Evolutionary conservation across 2,113 vertebrate genomes (phyloP).

Genomic region (Micromys minutus): DNA sequence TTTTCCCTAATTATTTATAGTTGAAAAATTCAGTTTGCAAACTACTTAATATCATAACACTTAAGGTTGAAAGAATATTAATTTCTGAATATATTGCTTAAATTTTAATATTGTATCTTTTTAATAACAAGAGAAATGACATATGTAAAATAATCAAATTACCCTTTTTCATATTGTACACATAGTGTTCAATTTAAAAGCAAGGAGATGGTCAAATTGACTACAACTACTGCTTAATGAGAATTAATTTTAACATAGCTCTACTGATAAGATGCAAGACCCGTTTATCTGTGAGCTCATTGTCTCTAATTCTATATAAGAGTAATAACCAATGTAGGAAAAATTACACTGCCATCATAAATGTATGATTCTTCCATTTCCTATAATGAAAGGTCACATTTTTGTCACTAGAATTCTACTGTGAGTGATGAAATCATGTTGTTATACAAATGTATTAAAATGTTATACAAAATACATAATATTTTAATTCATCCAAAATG

Average conservation of each 20-base stretch:
- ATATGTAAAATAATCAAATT: conserved; percentile 5
- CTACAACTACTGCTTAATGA: not conserved
- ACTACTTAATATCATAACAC: not conserved
- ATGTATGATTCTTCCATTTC: not conserved
- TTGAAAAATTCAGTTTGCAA: not conserved
- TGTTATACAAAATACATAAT: not conserved
- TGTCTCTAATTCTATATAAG: not conserved
- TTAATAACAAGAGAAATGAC: not conserved
- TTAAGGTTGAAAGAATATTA: conserved; percentile 1
- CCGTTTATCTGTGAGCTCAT: not conserved
- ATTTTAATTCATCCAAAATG: not conserved
- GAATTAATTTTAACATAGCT: conserved; percentile 36
- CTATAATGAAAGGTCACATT: not conserved
- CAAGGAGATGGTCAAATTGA: not conserved
- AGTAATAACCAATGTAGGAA: not conserved
- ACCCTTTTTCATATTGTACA: not conserved
- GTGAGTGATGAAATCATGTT: not conserved
- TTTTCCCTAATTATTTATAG: conserved; percentile 19
- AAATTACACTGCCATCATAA: not conserved
- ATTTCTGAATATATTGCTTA: not conserved
- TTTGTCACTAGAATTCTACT: not conserved
- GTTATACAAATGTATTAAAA: not conserved
- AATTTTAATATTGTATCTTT: not conserved
- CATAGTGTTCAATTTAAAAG: not conserved
- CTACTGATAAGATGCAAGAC: not conserved